These are phyloP conservation scores for Psittacula cyanocephala DNA, from an alignment of 2,113 vertebrate species.

Conservation along the genomic window DNA sequence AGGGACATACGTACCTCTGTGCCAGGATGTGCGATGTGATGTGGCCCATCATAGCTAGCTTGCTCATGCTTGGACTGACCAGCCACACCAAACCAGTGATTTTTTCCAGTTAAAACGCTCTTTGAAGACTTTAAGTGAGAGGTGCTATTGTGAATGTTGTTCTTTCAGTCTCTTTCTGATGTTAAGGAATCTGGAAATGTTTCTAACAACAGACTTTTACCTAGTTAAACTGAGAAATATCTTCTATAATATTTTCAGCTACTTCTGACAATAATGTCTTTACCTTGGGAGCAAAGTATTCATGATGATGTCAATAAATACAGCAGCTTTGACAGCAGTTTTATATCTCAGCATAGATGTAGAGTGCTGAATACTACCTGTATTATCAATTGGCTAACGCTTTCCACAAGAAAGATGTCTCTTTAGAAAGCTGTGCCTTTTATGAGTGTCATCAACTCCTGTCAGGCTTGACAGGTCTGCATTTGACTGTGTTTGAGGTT, in stretches of 20 bases:
- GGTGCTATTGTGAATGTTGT: rapidly evolving
- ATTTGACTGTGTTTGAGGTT: neutral
- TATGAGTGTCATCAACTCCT: conserved; percentile 31
- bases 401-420: neutral
- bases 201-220: neutral
- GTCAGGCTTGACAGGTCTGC: neutral
- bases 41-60: neutral
- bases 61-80: too few relatives aligned
- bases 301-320: conserved; percentile 26
- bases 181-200: neutral
- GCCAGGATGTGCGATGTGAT: rapidly evolving
- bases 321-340: conserved; percentile 48
- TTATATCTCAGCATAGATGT: conserved; percentile 1
- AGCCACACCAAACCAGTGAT: neutral
- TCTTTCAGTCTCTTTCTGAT: neutral
- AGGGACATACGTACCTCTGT: neutral
- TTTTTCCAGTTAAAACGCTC: neutral
- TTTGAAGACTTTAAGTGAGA: neutral
- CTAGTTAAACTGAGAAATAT: neutral
- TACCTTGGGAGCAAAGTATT: neutral
- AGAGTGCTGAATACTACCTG: conserved; percentile 18
- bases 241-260: neutral
- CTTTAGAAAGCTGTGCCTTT: conserved; percentile 41
- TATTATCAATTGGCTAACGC: conserved; percentile 27
- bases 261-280: conserved; percentile 1